phyloP scores from a whole-genome alignment of 2,888 invertebrate genomes.

The Adelphocoris suturalis region DNA sequence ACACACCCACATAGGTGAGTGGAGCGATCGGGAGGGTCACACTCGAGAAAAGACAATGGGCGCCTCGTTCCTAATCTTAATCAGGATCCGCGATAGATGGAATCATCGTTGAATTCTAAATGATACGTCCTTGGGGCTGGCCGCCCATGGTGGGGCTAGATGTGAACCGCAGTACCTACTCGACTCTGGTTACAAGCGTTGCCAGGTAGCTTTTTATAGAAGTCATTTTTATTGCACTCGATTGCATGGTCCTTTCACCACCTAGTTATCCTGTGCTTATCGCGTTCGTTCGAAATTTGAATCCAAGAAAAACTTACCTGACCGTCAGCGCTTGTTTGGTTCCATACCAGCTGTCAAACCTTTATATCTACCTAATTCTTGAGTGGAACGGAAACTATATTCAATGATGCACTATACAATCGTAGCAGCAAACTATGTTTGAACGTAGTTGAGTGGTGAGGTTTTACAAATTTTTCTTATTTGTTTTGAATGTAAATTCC shows the following conservation, averaged over 20 bases:
- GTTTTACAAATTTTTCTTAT: too few species aligned
- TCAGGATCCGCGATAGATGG: constrained; percentile 42
- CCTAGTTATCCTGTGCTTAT: neutral
- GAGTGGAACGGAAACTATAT: too few species aligned
- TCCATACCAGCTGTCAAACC: too few species aligned
- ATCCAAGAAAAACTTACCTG: too few species aligned
- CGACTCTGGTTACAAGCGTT: constrained; percentile 2
- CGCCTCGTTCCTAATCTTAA: constrained; percentile 59
- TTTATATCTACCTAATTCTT: too few species aligned
- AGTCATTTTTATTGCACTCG: neutral
- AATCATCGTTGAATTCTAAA: constrained; percentile 66
- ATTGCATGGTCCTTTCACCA: neutral
- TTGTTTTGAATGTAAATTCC: too few species aligned
- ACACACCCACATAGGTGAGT: neutral
- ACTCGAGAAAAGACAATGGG: constrained; percentile 37
- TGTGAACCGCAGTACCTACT: constrained; percentile 50
- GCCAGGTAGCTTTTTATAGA: constrained; percentile 36
- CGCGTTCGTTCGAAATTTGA: too few species aligned
- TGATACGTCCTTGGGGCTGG: constrained; percentile 56
- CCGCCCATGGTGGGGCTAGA: neutral
- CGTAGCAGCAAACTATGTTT: too few species aligned
- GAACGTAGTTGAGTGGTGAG: too few species aligned
- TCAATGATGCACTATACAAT: too few species aligned
- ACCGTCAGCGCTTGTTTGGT: too few species aligned
- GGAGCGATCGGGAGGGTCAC: constrained; percentile 14